A percentile compares a stretch with the other conserved stretches of the same genome.
Evolutionary conservation across 1,140 invertebrate species (phyloP).

Genomic region (Aphidius ervi): DNA sequence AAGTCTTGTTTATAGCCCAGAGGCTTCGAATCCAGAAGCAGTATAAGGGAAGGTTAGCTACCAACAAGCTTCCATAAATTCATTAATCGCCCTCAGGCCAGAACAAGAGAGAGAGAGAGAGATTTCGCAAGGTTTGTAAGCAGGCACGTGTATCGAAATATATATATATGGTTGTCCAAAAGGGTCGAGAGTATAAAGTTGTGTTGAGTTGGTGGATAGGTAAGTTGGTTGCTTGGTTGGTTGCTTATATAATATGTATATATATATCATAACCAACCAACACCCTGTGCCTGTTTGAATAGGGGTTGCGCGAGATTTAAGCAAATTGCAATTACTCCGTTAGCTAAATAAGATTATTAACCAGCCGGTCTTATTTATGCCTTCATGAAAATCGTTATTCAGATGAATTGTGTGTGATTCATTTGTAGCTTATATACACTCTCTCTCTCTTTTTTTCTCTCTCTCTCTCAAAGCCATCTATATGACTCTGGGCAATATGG

Average conservation of each 20-base stretch:
- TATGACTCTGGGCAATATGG: too few relatives aligned
- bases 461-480: too few relatives aligned
- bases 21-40: slow-evolving; percentile 39
- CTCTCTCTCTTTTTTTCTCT: too few relatives aligned
- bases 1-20: slow-evolving; percentile 43
- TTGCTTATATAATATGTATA: neutral
- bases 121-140: neutral
- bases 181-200: too few relatives aligned
- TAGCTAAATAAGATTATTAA: slow-evolving; percentile 47
- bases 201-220: too few relatives aligned
- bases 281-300: too few relatives aligned
- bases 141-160: too few relatives aligned
- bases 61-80: slow-evolving; percentile 42
- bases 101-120: slow-evolving; percentile 13
- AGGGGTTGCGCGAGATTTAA: slow-evolving; percentile 38
- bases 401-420: slow-evolving; percentile 16
- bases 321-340: slow-evolving; percentile 45
- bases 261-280: too few relatives aligned
- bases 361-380: slow-evolving; percentile 44
- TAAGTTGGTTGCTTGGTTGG: neutral
- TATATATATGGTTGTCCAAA: too few relatives aligned
- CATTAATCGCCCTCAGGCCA: slow-evolving; percentile 41
- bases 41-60: slow-evolving; percentile 33
- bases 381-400: slow-evolving; percentile 27
- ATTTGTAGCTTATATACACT: too few relatives aligned